phyloP scores from a whole-genome alignment of 2,797 vertebrate species.

The Clarias pachynema region DNA sequence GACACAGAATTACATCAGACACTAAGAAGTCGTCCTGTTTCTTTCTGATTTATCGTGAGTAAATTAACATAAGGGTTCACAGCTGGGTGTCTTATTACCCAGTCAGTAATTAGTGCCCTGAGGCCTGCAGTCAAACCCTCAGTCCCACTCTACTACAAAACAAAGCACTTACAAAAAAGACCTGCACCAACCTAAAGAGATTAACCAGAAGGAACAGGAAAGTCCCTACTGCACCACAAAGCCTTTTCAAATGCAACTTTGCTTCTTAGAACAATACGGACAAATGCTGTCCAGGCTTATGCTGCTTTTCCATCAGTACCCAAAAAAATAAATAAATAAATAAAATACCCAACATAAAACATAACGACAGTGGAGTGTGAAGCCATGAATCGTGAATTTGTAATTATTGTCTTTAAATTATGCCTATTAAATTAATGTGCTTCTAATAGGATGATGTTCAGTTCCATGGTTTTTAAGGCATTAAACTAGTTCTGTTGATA shows the following conservation, averaged over 20 bases:
- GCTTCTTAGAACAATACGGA: not conserved
- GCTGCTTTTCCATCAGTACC: not conserved
- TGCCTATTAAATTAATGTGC: not conserved
- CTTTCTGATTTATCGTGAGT: constrained; percentile 61
- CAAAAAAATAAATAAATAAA: not conserved
- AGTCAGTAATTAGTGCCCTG: constrained; percentile 45
- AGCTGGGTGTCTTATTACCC: constrained; percentile 53
- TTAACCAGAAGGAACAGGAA: constrained; percentile 35
- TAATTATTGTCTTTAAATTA: not conserved
- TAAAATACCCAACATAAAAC: not conserved
- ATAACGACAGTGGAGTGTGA: not conserved
- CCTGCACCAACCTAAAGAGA: constrained; percentile 37
- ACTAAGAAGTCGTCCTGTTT: constrained; percentile 49
- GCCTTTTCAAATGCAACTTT: constrained; percentile 17
- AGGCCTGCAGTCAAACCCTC: constrained; percentile 43
- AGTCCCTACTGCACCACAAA: constrained; percentile 33
- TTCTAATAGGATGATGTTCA: not conserved
- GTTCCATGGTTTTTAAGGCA: not conserved
- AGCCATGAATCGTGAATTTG: not conserved
- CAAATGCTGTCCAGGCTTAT: not conserved
- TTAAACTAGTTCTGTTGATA: not conserved
- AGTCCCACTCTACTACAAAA: constrained; percentile 32
- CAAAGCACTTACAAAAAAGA: constrained; percentile 29
- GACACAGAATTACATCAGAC: constrained; percentile 53
- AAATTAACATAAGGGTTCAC: constrained; percentile 60